These are phyloP conservation scores for Sminthurinus aureus DNA, from an alignment of 2,888 invertebrate species.

Conservation along the genomic window DNA sequence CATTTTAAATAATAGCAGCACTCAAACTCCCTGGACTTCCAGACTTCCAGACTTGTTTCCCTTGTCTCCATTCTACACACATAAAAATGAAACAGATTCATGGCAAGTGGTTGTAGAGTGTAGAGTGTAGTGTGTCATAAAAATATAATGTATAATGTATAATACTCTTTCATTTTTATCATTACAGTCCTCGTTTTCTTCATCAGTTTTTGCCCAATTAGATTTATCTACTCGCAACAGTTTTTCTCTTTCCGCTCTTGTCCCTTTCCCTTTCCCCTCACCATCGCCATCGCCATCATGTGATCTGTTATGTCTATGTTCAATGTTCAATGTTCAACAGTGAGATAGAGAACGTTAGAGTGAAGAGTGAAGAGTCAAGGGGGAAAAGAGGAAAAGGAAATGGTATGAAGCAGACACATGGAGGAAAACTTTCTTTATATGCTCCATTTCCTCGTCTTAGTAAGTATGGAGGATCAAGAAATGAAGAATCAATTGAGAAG, in stretches of 20 bases:
- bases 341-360: too few relatives aligned
- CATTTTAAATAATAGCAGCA: slow-evolving; percentile 15
- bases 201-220: slow-evolving; percentile 14
- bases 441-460: background rate
- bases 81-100: background rate
- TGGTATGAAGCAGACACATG: slow-evolving; percentile 7
- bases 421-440: slow-evolving; percentile 4
- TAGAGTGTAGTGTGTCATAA: background rate
- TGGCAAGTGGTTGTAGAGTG: background rate
- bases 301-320: too few relatives aligned
- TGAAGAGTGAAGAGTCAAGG: too few relatives aligned
- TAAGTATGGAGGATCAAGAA: background rate
- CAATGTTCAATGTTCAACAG: too few relatives aligned
- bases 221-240: background rate
- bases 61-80: background rate
- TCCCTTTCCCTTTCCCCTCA: too few relatives aligned
- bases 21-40: background rate
- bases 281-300: too few relatives aligned
- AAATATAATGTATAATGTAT: background rate
- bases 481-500: background rate
- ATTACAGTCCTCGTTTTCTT: background rate
- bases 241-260: background rate
- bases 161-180: too few relatives aligned
- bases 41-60: background rate
- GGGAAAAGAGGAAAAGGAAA: too few relatives aligned